Evolutionary conservation across 1,140 invertebrate species (phyloP).

Genomic region (Musca domestica): DNA sequence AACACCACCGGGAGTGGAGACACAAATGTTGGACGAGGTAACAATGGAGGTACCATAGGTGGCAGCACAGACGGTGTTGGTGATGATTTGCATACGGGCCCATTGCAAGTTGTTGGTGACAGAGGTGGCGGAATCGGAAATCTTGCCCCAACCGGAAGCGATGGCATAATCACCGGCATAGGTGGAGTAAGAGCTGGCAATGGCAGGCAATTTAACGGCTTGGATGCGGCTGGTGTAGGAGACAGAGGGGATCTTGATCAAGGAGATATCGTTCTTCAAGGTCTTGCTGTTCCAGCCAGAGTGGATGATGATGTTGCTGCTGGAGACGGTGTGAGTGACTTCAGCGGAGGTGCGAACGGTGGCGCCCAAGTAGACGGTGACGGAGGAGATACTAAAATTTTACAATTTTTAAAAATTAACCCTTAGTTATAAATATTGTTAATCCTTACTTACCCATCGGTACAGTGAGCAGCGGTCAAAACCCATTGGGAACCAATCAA

Average conservation of each 20-base stretch:
- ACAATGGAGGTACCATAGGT: constrained; percentile 37
- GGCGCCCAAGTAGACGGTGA: constrained; percentile 17
- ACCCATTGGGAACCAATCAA: constrained; percentile 59
- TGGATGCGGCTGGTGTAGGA: constrained; percentile 25
- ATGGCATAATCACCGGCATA: constrained; percentile 31
- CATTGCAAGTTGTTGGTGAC: constrained; percentile 28
- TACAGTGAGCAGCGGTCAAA: constrained; percentile 62
- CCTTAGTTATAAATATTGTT: too few species aligned
- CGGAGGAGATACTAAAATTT: constrained; percentile 2
- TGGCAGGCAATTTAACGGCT: constrained; percentile 27
- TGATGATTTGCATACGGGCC: constrained; percentile 22
- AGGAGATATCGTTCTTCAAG: constrained; percentile 44
- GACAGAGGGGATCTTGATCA: constrained; percentile 38
- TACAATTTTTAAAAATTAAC: too few species aligned
- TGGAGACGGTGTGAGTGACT: constrained; percentile 10
- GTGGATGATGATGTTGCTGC: constrained; percentile 12
- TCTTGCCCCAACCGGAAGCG: constrained; percentile 45
- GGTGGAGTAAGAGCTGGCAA: constrained; percentile 36
- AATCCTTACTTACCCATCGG: constrained; percentile 42
- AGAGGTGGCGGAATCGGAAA: constrained; percentile 27
- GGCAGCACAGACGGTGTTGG: constrained; percentile 28
- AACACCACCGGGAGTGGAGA: constrained; percentile 32
- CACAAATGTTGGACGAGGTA: constrained; percentile 41
- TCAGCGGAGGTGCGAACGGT: constrained; percentile 14
- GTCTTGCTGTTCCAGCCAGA: constrained; percentile 19